Conservation (phyloP, 2,113 vertebrate species). For the Loxodonta africana region DNA sequence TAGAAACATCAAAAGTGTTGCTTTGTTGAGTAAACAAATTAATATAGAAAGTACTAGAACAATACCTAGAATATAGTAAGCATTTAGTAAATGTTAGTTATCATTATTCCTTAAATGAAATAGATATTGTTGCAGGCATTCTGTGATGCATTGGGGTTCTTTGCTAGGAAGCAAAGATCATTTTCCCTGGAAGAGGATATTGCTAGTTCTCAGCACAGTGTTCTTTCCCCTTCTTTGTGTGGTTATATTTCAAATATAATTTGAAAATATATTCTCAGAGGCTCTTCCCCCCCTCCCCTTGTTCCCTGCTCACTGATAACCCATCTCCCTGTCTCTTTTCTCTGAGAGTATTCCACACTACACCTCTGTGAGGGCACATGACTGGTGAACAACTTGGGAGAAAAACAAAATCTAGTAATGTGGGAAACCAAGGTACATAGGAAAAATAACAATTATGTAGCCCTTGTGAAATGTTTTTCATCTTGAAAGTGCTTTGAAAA, state of each 20-base stretch:
- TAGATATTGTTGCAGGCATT: background rate
- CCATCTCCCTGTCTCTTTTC: background rate
- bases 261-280: slow-evolving; percentile 39
- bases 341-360: background rate
- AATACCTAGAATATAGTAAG: background rate
- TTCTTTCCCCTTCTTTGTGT: background rate
- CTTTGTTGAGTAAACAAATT: background rate
- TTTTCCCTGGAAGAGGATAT: background rate
- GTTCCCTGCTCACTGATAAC: background rate
- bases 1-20: too few species aligned
- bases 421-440: slow-evolving; percentile 62
- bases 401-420: slow-evolving; percentile 60
- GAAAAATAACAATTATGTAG: slow-evolving; percentile 80
- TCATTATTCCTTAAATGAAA: background rate
- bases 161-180: background rate
- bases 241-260: slow-evolving; percentile 48
- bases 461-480: slow-evolving; percentile 70
- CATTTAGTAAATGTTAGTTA: background rate
- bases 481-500: slow-evolving; percentile 84
- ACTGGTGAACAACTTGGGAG: slow-evolving; percentile 8
- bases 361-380: background rate
- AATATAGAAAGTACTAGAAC: background rate
- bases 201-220: background rate
- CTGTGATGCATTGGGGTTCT: fast-evolving
- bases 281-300: background rate